Base-by-base conservation (phyloP, 2,888 invertebrate genomes). In the Euzetes globulus region DNA sequence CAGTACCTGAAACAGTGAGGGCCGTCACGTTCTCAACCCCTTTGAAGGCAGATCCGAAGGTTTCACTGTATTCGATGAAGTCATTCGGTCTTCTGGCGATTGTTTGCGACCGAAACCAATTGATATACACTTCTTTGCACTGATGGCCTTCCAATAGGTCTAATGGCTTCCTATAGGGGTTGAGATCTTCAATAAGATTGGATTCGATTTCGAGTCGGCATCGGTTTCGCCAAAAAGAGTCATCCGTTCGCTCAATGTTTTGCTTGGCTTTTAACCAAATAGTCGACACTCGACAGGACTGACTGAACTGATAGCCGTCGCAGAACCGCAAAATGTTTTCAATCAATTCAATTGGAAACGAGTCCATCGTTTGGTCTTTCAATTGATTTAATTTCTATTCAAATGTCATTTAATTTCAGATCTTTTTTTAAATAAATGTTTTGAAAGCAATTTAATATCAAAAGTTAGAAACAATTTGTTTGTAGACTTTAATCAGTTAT, bases 1-100 rank as follows among this genome's bases (percentile, higher is more conserved):
- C 63, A 68, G 9, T 68, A 68, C 68, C 68, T 11, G 68, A 41
- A 22, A 68, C 68, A n/a, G 13, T 22, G 41, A 68, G n/a, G 7
- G 41, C 13, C 1, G 41, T 41, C 3, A 68, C 15, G 22, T 33
- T 6, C 17, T 68, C 68, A 22, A 19, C 41, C 5, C 17, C 1
- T 41, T 15, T 68, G 68, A n/a, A 22, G 13, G 15, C 6, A 0
- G 45, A 68, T 19, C 45, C 45, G 13, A 63, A 63, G 15, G 33
- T 17, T 17, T 29, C 29, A 22, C 33, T 60, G 17, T 17, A 29
- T 60, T 19, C 45, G 37, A 41, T 33, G n/a, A 19, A 68, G 3
- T 41, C 9, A 13, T 41, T 41, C 41, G 41, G 41, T 25, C 17
- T n/a, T 6, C 13, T 58, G 5, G 25, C 25, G 58, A 58, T 41